phyloP scores from a whole-genome alignment of 37 sponge, comb jelly and placozoan species.

The Diacarnus erythraeanus region DNA sequence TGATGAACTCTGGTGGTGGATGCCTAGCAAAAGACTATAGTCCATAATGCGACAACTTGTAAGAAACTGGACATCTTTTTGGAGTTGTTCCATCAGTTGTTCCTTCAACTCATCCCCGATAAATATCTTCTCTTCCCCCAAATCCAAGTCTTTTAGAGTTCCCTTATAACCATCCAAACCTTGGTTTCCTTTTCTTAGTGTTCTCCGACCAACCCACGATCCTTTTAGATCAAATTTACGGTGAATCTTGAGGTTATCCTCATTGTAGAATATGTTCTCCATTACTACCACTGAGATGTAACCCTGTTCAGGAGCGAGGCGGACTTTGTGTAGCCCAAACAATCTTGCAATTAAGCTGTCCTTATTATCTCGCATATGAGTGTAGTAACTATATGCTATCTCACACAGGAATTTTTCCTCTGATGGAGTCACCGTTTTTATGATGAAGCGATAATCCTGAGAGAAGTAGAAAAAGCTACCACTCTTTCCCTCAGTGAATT shows the following conservation, averaged over 20 bases:
- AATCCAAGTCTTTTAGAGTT: slow-evolving; percentile 87
- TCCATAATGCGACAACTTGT: slow-evolving; percentile 72
- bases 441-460: slow-evolving; percentile 78
- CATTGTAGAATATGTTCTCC: slow-evolving; percentile 88
- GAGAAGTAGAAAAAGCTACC: slow-evolving; percentile 96
- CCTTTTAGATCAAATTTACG: slow-evolving; percentile 90
- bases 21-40: slow-evolving; percentile 86
- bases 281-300: slow-evolving; percentile 87
- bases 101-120: slow-evolving; percentile 68
- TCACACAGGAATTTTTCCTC: slow-evolving; percentile 68
- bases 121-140: slow-evolving; percentile 45
- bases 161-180: slow-evolving; percentile 20
- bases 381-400: slow-evolving; percentile 62
- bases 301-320: slow-evolving; percentile 77
- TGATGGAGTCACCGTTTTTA: slow-evolving; percentile 77
- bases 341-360: slow-evolving; percentile 79
- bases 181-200: slow-evolving; percentile 40
- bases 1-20: slow-evolving; percentile 47
- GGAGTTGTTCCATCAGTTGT: slow-evolving; percentile 76
- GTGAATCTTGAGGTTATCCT: slow-evolving; percentile 43
- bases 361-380: slow-evolving; percentile 77
- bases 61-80: slow-evolving; percentile 70
- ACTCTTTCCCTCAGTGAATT: slow-evolving; percentile 93
- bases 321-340: slow-evolving; percentile 81
- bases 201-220: slow-evolving; percentile 70